Conservation (phyloP, 1,140 invertebrate genomes). For the Euschistus heros region DNA sequence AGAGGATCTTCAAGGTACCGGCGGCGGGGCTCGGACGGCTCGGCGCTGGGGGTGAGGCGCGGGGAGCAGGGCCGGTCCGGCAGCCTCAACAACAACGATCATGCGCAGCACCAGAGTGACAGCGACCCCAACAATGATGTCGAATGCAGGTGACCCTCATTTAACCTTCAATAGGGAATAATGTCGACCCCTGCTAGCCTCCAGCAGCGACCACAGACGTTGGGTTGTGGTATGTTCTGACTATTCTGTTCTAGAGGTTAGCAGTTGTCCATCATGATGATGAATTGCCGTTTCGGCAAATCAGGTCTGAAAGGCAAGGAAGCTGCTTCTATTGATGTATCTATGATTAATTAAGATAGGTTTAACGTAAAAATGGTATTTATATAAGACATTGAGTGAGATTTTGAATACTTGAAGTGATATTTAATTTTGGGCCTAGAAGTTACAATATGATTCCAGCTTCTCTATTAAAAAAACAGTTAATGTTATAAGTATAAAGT, state of each 20-base stretch:
- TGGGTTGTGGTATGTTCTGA: too few relatives aligned
- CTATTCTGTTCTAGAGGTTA: too few relatives aligned
- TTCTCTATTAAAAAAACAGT: background rate
- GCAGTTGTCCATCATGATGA: too few relatives aligned
- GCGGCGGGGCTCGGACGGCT: conserved; percentile 54
- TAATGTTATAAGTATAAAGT: background rate
- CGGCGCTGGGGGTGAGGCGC: conserved; percentile 39
- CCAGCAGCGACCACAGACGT: background rate
- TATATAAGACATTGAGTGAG: background rate
- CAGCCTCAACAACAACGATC: conserved; percentile 29
- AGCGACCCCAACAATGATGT: conserved; percentile 41
- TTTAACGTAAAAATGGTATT: background rate
- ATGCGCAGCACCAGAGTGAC: conserved; percentile 32
- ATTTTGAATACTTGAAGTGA: background rate
- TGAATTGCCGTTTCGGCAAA: too few relatives aligned
- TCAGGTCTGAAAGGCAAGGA: too few relatives aligned
- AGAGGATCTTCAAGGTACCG: conserved; percentile 32
- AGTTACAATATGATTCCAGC: conserved; percentile 13
- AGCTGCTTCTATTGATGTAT: too few relatives aligned
- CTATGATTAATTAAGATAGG: too few relatives aligned
- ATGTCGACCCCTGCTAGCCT: background rate
- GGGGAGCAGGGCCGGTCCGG: conserved; percentile 29
- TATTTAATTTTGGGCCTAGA: conserved; percentile 10
- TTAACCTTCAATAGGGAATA: conserved; percentile 5
- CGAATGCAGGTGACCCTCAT: conserved; percentile 42